Evolutionary conservation across 2,113 vertebrate genomes (phyloP).

Genomic region (Carettochelys insculpta): DNA sequence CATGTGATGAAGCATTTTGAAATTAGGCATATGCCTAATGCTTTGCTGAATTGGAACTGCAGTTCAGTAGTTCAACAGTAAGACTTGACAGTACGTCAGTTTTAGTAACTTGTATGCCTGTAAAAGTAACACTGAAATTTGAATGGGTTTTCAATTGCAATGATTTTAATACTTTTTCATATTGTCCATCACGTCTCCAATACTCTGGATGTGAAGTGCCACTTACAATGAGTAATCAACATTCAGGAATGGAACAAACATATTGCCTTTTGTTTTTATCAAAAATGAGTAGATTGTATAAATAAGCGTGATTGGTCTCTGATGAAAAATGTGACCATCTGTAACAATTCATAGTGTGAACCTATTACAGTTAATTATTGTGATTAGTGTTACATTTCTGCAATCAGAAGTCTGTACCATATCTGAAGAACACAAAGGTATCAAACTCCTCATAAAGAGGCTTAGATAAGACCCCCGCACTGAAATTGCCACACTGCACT

Average conservation of each 20-base stretch:
- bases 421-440: conserved; percentile 49
- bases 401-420: conserved; percentile 45
- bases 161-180: conserved; percentile 12
- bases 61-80: neutral
- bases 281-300: conserved; percentile 45
- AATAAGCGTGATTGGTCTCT: conserved; percentile 66
- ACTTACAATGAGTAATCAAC: conserved; percentile 44
- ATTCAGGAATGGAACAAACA: conserved; percentile 20
- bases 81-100: neutral
- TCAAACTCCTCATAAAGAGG: conserved; percentile 48
- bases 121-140: conserved; percentile 47
- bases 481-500: conserved; percentile 36
- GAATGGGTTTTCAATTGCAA: conserved; percentile 8
- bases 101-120: conserved; percentile 34
- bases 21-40: neutral
- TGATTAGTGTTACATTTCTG: conserved; percentile 58
- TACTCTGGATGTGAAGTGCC: conserved; percentile 27
- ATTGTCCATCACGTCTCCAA: conserved; percentile 9
- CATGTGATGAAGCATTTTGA: neutral
- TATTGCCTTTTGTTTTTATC: conserved; percentile 59
- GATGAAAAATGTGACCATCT: conserved; percentile 56
- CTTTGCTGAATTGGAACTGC: neutral
- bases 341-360: conserved; percentile 63
- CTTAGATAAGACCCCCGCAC: conserved; percentile 43
- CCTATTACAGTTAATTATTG: conserved; percentile 64